These are phyloP conservation scores for Cladopsammia gracilis DNA, from an alignment of 64 coral and sea anemone species.

Conservation along the genomic window DNA sequence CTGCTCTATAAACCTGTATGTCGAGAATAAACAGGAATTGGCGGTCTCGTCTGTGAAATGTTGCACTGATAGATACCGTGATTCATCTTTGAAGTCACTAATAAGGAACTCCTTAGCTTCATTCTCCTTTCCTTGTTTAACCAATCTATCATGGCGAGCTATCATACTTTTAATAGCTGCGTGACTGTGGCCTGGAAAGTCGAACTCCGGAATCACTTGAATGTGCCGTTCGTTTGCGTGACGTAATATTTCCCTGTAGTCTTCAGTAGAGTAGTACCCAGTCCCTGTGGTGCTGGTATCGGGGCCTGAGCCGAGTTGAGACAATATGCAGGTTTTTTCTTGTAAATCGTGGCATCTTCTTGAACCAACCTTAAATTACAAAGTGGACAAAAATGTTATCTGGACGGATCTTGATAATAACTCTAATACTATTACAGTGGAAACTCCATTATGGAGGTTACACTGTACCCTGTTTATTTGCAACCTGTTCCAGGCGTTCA, in stretches of 20 bases:
- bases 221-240: constrained; percentile 59
- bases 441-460: too few relatives aligned
- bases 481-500: too few relatives aligned
- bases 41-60: constrained; percentile 65
- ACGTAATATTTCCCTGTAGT: constrained; percentile 75
- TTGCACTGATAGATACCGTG: constrained; percentile 75
- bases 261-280: constrained; percentile 59
- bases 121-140: constrained; percentile 13
- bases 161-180: constrained; percentile 76
- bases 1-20: constrained; percentile 68
- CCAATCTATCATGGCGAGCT: constrained; percentile 47
- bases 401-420: neutral
- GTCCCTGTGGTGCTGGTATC: constrained; percentile 64
- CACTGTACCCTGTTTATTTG: too few relatives aligned
- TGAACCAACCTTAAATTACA: constrained; percentile 42
- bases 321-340: constrained; percentile 64
- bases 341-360: constrained; percentile 63
- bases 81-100: constrained; percentile 51
- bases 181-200: constrained; percentile 79
- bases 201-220: constrained; percentile 87
- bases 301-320: constrained; percentile 79
- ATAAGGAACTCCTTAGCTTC: constrained; percentile 57
- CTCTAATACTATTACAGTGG: too few relatives aligned
- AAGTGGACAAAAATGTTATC: neutral
- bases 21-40: constrained; percentile 63